phyloP scores from a whole-genome alignment of 1,140 invertebrate genomes.

The Halictus rubicundus region DNA sequence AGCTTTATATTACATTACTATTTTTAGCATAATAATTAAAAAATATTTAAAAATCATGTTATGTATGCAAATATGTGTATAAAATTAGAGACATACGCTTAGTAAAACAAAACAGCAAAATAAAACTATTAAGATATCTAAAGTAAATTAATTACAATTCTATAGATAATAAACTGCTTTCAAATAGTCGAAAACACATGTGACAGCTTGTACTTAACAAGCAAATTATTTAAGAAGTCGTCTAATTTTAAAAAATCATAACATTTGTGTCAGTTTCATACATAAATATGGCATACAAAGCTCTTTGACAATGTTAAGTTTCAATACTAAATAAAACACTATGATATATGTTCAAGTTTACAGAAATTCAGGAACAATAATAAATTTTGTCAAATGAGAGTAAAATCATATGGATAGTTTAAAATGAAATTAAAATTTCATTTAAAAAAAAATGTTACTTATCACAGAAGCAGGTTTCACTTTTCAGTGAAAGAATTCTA shows the following conservation, averaged over 20 bases:
- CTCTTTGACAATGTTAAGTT: too few species aligned
- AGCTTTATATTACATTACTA: background rate
- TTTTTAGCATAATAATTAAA: background rate
- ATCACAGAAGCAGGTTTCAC: background rate
- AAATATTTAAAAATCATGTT: background rate
- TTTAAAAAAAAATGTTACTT: background rate
- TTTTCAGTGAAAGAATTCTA: too few species aligned
- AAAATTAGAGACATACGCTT: too few species aligned
- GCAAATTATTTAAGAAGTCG: background rate
- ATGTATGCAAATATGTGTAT: too few species aligned
- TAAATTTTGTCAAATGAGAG: background rate
- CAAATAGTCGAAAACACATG: background rate
- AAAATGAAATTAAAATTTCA: background rate
- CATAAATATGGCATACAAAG: too few species aligned
- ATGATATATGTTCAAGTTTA: background rate
- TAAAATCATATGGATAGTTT: background rate
- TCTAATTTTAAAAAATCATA: background rate
- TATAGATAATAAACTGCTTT: background rate
- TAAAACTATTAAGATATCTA: too few species aligned
- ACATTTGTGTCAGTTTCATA: too few species aligned
- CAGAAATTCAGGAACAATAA: background rate
- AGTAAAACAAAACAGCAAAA: too few species aligned
- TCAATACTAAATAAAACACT: background rate
- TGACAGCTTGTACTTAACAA: background rate
- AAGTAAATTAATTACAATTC: background rate